These are phyloP conservation scores for Hippasteria phrygiana DNA, from an alignment of 53 echinoderm and acorn worm species.

Conservation along the genomic window DNA sequence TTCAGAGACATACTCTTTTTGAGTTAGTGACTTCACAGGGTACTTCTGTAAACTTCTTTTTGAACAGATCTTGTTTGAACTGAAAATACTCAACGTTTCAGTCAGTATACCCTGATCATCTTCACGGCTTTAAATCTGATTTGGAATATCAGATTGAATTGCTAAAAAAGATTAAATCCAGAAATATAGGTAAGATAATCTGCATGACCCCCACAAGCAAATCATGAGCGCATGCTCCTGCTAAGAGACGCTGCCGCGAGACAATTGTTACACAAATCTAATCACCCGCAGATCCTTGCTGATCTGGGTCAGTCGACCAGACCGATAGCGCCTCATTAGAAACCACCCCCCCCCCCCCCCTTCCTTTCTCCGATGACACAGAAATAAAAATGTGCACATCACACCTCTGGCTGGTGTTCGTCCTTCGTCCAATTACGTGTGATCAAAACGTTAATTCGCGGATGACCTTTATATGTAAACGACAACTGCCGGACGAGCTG, in stretches of 20 bases:
- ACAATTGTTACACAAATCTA: slow-evolving; percentile 18
- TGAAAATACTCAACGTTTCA: too few species aligned
- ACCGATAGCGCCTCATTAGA: neutral
- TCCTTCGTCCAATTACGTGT: slow-evolving; percentile 42
- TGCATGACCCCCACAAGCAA: neutral
- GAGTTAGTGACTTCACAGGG: too few species aligned
- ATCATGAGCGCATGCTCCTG: neutral
- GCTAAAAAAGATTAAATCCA: too few species aligned
- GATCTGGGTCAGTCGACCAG: slow-evolving; percentile 40
- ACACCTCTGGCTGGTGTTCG: slow-evolving; percentile 46
- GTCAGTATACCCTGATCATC: too few species aligned
- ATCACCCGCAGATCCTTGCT: neutral
- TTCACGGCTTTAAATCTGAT: too few species aligned
- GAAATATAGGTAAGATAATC: neutral
- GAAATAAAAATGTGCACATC: slow-evolving; percentile 10
- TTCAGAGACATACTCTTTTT: too few species aligned
- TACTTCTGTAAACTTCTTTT: too few species aligned
- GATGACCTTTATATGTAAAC: slow-evolving; percentile 44
- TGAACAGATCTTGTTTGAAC: too few species aligned
- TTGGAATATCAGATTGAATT: too few species aligned
- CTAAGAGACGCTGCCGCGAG: neutral
- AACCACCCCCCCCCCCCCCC: neutral
- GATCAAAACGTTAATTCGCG: slow-evolving; percentile 28
- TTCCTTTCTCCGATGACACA: slow-evolving; percentile 8
- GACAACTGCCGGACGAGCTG: slow-evolving; percentile 36